A percentile compares a stretch with the other conserved stretches of the same genome.
These are phyloP conservation scores for Bactericera cockerelli DNA, from an alignment of 1,140 invertebrate genomes.

Conservation along the genomic window DNA sequence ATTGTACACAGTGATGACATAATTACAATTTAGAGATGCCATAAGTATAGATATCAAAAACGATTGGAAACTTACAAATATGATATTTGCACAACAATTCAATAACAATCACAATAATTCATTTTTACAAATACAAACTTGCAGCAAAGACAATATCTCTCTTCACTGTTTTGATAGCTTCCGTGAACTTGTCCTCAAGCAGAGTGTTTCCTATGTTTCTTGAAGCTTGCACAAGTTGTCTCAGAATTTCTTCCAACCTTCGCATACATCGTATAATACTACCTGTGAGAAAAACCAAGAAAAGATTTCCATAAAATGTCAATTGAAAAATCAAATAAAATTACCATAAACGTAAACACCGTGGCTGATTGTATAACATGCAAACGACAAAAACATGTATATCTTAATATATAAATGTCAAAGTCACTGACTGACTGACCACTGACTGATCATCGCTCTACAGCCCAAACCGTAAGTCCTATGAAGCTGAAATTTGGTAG, in stretches of 20 bases:
- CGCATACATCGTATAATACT: constrained; percentile 96
- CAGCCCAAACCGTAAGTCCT: no score
- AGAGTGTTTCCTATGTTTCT: constrained; percentile 95
- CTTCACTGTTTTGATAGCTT: constrained; percentile 83
- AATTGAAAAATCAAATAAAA: no score
- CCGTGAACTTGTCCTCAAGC: constrained; percentile 89
- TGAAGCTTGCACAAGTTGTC: constrained; percentile 89
- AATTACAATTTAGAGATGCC: no score
- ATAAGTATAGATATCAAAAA: background rate
- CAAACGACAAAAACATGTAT: no score
- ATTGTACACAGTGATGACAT: no score
- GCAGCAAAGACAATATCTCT: constrained; percentile 98
- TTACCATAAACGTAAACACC: no score
- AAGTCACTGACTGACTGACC: no score
- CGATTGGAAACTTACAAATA: background rate
- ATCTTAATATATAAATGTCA: no score
- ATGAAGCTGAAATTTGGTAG: no score
- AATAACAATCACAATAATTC: background rate
- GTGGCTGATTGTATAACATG: no score
- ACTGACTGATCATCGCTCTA: no score
- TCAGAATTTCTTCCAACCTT: constrained; percentile 83
- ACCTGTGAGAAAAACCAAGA: constrained; percentile 38
- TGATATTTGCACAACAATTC: background rate
- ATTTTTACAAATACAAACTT: constrained; percentile 79
- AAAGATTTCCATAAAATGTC: background rate